A percentile compares a stretch with the other conserved stretches of the same genome.
These are phyloP conservation scores for Luperina testacea DNA, from an alignment of 2,888 invertebrate genomes.

Conservation along the genomic window DNA sequence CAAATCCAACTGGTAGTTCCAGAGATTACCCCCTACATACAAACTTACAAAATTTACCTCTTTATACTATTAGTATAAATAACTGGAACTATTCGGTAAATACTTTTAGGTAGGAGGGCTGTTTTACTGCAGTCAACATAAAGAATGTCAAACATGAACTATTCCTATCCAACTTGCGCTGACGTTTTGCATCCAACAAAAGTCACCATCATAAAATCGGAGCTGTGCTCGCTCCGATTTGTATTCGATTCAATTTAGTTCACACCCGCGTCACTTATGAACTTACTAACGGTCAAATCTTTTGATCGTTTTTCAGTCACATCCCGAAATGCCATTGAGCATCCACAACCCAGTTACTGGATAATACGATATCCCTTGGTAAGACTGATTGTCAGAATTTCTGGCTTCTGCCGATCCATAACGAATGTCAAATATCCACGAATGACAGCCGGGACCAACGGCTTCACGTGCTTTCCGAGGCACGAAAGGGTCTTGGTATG, in stretches of 20 bases:
- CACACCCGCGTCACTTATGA: neutral
- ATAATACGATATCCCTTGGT: too few species aligned
- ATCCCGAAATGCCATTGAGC: neutral
- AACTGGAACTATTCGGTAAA: too few species aligned
- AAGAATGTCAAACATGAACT: neutral
- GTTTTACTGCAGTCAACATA: too few species aligned
- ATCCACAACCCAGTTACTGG: too few species aligned
- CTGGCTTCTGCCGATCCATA: neutral
- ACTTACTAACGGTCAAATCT: neutral
- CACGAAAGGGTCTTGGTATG: neutral
- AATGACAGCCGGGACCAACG: neutral
- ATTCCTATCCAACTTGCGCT: too few species aligned
- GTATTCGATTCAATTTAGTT: conserved; percentile 15
- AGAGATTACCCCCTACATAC: too few species aligned
- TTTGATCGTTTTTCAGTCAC: neutral
- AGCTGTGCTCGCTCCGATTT: neutral
- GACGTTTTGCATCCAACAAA: neutral
- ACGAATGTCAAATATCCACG: too few species aligned
- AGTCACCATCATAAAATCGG: neutral
- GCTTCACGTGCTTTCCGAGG: neutral
- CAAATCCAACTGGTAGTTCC: too few species aligned
- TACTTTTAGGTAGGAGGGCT: too few species aligned
- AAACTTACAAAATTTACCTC: too few species aligned
- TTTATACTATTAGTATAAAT: too few species aligned
- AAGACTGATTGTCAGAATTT: too few species aligned